These are phyloP conservation scores for Meteorus sp. DNA, from an alignment of 1,140 invertebrate genomes.

Conservation along the genomic window DNA sequence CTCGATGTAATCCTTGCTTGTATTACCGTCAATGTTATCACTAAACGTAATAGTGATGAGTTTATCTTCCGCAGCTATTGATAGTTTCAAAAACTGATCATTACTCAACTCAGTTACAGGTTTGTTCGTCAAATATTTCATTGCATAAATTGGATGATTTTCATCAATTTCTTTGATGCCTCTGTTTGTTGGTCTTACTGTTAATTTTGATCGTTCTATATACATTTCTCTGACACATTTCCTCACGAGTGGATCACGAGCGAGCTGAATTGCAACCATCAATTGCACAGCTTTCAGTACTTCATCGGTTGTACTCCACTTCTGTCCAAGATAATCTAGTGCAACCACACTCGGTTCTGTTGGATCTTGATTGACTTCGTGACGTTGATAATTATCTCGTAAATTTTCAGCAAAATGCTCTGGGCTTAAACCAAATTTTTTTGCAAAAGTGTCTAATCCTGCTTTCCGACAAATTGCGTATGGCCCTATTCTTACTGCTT, in stretches of 20 bases:
- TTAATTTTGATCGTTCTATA: conserved; percentile 85
- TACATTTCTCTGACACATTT: conserved; percentile 87
- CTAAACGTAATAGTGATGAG: conserved; percentile 74
- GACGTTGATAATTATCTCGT: conserved; percentile 92
- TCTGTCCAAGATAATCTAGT: conserved; percentile 65
- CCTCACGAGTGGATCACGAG: conserved; percentile 87
- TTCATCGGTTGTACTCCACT: conserved; percentile 71
- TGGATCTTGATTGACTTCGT: conserved; percentile 92
- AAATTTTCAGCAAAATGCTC: conserved; percentile 97
- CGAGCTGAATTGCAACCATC: conserved; percentile 93
- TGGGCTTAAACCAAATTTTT: conserved; percentile 92
- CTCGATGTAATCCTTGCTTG: conserved; percentile 76
- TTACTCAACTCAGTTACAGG: conserved; percentile 86
- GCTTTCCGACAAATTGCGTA: conserved; percentile 85
- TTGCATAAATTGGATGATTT: conserved; percentile 80
- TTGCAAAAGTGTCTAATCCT: conserved; percentile 82
- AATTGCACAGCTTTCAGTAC: conserved; percentile 86
- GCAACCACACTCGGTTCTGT: conserved; percentile 80
- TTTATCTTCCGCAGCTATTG: conserved; percentile 86
- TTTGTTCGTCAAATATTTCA: conserved; percentile 96
- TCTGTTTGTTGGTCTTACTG: conserved; percentile 83
- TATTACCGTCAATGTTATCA: conserved; percentile 78
- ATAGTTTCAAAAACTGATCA: conserved; percentile 87
- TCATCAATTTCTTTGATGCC: conserved; percentile 95
- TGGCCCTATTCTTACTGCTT: conserved; percentile 81